Percentiles rank a stretch among this genome's conserved stretches.
Conservation (phyloP, 2,797 vertebrate genomes). For the Enteromius viviparus region DNA sequence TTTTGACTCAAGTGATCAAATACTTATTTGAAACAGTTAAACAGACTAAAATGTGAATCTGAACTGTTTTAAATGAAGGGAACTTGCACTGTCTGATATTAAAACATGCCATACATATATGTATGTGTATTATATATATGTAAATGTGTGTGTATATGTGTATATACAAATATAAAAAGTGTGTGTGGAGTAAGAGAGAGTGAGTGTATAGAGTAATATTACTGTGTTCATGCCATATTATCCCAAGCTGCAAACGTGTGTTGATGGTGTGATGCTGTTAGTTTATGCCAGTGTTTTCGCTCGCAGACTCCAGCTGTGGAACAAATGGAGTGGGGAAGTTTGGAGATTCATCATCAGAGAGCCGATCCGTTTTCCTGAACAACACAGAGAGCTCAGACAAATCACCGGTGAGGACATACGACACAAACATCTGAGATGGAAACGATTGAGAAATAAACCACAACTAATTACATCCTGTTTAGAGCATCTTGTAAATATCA, state of each 20-base stretch:
- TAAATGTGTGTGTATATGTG: too few species aligned
- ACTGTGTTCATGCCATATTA: not conserved
- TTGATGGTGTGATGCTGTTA: not conserved
- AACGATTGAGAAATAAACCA: not conserved
- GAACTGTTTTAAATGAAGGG: too few species aligned
- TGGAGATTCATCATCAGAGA: conserved; percentile 70
- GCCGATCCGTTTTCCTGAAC: conserved; percentile 77
- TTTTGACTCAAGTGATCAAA: too few species aligned
- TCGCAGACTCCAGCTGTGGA: conserved; percentile 89
- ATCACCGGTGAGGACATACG: conserved; percentile 71
- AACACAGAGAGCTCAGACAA: conserved; percentile 78
- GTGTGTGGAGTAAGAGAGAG: too few species aligned
- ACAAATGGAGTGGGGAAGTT: conserved; percentile 92
- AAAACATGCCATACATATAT: too few species aligned
- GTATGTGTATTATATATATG: too few species aligned
- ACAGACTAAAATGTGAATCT: too few species aligned
- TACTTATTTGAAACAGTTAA: too few species aligned
- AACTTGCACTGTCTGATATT: too few species aligned
- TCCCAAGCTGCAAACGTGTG: not conserved
- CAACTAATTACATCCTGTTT: not conserved
- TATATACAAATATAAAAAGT: too few species aligned
- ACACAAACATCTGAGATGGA: conserved; percentile 12
- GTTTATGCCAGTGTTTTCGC: not conserved
- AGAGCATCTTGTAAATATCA: not conserved
- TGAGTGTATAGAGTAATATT: too few species aligned